Conservation (phyloP, 2,113 vertebrate species). For the Indri indri region DNA sequence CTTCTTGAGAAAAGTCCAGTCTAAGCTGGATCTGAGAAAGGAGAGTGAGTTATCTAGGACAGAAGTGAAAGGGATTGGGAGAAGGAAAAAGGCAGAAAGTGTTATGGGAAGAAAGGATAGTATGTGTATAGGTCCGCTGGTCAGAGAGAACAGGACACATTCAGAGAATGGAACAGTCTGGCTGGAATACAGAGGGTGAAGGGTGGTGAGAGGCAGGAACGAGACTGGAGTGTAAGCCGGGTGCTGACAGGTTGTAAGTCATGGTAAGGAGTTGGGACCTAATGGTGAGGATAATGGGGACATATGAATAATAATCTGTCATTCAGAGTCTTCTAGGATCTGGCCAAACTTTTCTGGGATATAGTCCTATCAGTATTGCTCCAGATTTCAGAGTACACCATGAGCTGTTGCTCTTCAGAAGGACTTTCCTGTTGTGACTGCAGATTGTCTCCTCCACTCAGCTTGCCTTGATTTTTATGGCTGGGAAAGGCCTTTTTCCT, state of each 20-base stretch:
- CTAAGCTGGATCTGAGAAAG: neutral
- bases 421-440: neutral
- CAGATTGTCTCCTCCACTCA: neutral
- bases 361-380: neutral
- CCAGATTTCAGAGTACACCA: neutral
- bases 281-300: neutral
- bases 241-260: neutral
- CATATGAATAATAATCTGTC: neutral
- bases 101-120: neutral
- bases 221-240: neutral
- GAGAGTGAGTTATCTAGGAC: neutral
- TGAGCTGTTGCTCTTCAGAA: neutral
- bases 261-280: neutral
- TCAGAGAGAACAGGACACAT: neutral
- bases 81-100: neutral
- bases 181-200: neutral
- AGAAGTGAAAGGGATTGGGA: neutral
- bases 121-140: neutral
- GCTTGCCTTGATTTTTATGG: neutral
- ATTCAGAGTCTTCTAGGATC: neutral
- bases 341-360: neutral
- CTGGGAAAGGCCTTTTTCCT: neutral
- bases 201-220: neutral
- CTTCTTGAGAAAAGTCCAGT: neutral
- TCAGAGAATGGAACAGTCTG: neutral